Conservation (phyloP, 2,113 vertebrate species). For the Centrocercus urophasianus region DNA sequence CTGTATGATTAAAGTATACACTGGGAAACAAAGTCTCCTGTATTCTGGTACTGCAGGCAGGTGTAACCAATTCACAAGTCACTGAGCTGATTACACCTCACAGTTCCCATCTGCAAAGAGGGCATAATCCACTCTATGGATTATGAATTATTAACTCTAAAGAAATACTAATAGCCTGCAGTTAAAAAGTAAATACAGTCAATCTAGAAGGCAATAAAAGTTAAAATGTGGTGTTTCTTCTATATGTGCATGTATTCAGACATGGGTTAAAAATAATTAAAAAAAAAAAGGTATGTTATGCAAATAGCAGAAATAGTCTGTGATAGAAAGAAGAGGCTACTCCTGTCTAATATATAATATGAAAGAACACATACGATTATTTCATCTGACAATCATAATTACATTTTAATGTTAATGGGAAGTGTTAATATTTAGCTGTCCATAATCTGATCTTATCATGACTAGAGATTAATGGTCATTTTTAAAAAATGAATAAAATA, state of each 20-base stretch:
- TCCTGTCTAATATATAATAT: background rate
- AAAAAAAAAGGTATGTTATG: fast-evolving
- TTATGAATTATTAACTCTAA: background rate
- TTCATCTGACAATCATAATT: constrained; percentile 3
- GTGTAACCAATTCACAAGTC: background rate
- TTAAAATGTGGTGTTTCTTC: background rate
- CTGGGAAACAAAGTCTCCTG: background rate
- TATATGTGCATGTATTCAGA: too few species aligned
- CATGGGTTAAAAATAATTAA: background rate
- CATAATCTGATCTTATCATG: background rate
- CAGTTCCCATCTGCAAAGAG: background rate
- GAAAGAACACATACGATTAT: background rate
- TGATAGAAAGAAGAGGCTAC: background rate
- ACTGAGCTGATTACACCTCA: background rate
- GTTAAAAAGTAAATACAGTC: background rate
- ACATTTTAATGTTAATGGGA: constrained; percentile 21
- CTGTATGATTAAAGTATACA: background rate
- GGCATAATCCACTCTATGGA: background rate
- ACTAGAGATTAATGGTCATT: constrained; percentile 18
- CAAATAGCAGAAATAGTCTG: background rate
- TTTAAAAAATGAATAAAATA: background rate
- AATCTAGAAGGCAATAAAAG: background rate
- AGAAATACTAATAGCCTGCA: background rate
- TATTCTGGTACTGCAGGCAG: background rate
- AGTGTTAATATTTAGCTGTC: constrained; percentile 8